Percentiles rank a stretch among this genome's conserved stretches.
Evolutionary conservation across 2,797 vertebrate genomes (phyloP).

Genomic region (Tragelaphus eurycerus): DNA sequence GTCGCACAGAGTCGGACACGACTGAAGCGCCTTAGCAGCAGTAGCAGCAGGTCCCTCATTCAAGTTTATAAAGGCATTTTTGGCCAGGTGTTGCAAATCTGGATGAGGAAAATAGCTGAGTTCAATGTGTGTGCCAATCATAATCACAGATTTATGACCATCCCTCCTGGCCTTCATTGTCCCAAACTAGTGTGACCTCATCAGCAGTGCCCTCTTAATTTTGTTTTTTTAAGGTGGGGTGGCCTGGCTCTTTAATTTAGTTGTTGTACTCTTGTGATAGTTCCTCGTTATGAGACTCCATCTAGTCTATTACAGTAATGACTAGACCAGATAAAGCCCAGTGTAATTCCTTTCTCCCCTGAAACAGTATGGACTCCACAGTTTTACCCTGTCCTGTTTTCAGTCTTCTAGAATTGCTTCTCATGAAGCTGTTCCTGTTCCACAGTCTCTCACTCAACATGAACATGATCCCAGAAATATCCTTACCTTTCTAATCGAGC

Average conservation of each 20-base stretch:
- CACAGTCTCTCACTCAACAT: neutral
- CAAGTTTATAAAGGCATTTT: neutral
- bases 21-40: no score
- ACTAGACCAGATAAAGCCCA: neutral
- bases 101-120: neutral
- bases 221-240: neutral
- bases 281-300: neutral
- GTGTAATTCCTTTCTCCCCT: neutral
- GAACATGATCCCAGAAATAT: neutral
- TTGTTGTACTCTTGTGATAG: neutral
- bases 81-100: constrained; percentile 9
- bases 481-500: neutral
- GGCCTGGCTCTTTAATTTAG: neutral
- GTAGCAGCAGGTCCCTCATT: neutral
- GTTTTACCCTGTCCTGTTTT: neutral
- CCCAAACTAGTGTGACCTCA: neutral
- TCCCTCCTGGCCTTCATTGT: neutral
- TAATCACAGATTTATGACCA: neutral
- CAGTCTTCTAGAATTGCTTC: neutral
- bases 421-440: neutral
- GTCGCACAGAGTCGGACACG: no score
- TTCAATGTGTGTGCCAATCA: neutral
- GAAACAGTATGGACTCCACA: neutral
- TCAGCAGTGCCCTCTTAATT: neutral
- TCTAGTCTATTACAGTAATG: neutral